phyloP scores from a whole-genome alignment of 2,797 vertebrate species.

The Anabacerthia variegaticeps region DNA sequence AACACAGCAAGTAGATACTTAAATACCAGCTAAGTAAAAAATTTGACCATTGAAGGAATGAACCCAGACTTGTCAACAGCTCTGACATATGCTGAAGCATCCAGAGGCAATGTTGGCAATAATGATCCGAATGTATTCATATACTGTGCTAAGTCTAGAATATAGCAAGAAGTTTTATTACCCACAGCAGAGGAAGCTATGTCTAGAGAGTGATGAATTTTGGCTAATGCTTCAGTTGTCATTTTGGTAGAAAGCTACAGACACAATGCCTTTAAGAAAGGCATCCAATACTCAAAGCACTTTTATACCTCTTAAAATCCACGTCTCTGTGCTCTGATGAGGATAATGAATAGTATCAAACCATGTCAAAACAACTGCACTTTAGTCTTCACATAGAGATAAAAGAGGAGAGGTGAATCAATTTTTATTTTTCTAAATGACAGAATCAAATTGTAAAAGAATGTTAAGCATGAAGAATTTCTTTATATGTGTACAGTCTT shows the following conservation, averaged over 20 bases:
- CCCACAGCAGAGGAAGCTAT: not conserved
- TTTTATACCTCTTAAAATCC: not conserved
- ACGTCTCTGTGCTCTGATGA: not conserved
- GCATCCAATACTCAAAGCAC: not conserved
- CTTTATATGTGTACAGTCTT: not conserved
- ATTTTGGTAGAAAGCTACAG: not conserved
- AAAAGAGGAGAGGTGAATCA: not conserved
- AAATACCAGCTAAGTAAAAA: not conserved
- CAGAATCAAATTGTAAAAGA: not conserved
- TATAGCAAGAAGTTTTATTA: not conserved
- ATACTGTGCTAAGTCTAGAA: not conserved
- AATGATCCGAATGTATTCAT: too few relatives aligned
- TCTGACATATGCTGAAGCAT: not conserved
- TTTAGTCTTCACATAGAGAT: not conserved
- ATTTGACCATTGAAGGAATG: not conserved
- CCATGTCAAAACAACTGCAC: not conserved
- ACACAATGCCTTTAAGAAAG: not conserved
- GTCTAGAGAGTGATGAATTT: not conserved
- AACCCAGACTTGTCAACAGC: not conserved
- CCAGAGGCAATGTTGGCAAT: not conserved
- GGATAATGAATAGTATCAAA: constrained; percentile 13
- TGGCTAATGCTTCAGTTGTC: not conserved
- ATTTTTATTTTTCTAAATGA: constrained; percentile 7
- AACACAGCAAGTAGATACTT: not conserved
- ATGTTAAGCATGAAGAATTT: not conserved